Conservation (phyloP, 1,140 invertebrate genomes). For the Bemisia tabaci region DNA sequence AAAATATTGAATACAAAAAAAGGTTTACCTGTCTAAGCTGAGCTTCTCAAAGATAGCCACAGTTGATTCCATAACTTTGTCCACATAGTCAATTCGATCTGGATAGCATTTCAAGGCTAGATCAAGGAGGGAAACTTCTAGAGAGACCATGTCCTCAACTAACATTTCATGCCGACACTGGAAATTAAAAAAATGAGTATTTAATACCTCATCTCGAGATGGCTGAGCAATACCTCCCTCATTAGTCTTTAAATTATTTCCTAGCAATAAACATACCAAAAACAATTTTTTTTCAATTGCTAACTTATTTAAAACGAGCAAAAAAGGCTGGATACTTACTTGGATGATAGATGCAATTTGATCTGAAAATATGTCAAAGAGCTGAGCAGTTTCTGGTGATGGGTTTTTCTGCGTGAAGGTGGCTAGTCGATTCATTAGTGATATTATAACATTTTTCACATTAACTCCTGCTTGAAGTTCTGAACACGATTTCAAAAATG, state of each 20-base stretch:
- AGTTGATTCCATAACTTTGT: slow-evolving; percentile 87
- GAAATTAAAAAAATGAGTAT: slow-evolving; percentile 19
- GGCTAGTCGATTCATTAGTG: slow-evolving; percentile 84
- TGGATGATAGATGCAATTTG: slow-evolving; percentile 92
- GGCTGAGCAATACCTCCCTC: no score
- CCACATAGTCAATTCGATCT: slow-evolving; percentile 85
- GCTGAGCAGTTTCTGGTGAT: slow-evolving; percentile 64
- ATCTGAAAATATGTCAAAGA: slow-evolving; percentile 98
- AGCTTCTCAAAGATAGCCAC: slow-evolving; percentile 69
- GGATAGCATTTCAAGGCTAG: slow-evolving; percentile 93
- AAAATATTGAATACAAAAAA: slow-evolving; percentile 54
- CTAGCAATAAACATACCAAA: not conserved
- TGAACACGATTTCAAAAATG: slow-evolving; percentile 92
- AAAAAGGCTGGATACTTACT: slow-evolving; percentile 33
- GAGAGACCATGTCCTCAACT: slow-evolving; percentile 85
- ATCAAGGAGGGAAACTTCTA: slow-evolving; percentile 91
- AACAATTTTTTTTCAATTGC: no score
- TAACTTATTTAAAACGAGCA: no score
- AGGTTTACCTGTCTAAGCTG: slow-evolving; percentile 53
- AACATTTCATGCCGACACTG: slow-evolving; percentile 86
- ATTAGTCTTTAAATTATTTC: no score
- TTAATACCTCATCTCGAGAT: no score
- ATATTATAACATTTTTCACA: slow-evolving; percentile 96
- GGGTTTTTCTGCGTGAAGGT: slow-evolving; percentile 56
- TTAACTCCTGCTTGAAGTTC: slow-evolving; percentile 91